Percentiles rank a stretch among this genome's conserved stretches.
Conservation (phyloP, 2,888 invertebrate genomes). For the Pristionchus fissidentatus region DNA sequence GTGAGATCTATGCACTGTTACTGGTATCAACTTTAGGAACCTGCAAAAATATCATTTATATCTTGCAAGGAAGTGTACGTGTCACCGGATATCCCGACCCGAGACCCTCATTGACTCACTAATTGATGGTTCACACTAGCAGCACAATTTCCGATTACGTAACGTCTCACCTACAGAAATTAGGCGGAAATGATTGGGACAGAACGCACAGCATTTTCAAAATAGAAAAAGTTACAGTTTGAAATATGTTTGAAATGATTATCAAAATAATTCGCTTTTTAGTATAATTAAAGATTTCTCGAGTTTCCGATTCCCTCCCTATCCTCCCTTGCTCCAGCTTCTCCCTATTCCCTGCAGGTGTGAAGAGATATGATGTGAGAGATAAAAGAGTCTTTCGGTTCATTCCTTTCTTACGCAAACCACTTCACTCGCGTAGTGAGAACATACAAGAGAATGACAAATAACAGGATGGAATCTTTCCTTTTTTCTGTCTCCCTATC, state of each 20-base stretch:
- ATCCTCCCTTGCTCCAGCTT: background rate
- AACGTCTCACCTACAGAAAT: background rate
- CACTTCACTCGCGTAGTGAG: conserved; percentile 26
- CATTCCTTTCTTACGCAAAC: background rate
- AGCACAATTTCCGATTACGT: conserved; percentile 3
- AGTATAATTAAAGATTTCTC: too few species aligned
- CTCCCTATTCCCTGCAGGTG: conserved; percentile 6
- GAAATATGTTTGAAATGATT: too few species aligned
- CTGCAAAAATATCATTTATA: too few species aligned
- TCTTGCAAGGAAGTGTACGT: too few species aligned
- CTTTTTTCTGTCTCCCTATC: background rate
- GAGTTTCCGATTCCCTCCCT: too few species aligned
- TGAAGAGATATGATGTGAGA: background rate
- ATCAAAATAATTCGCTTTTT: too few species aligned
- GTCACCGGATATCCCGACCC: background rate
- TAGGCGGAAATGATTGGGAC: conserved; percentile 31
- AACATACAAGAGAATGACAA: conserved; percentile 12
- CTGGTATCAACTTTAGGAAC: too few species aligned
- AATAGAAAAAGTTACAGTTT: too few species aligned
- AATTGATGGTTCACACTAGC: conserved; percentile 25
- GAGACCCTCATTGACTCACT: background rate
- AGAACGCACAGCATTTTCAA: background rate
- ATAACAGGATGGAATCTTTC: background rate
- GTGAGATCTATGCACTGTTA: too few species aligned
- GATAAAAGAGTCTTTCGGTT: background rate